Percentiles rank a stretch among this genome's conserved stretches.
Evolutionary conservation across 2,888 invertebrate genomes (phyloP).

Genomic region (Machimus atricapillus): DNA sequence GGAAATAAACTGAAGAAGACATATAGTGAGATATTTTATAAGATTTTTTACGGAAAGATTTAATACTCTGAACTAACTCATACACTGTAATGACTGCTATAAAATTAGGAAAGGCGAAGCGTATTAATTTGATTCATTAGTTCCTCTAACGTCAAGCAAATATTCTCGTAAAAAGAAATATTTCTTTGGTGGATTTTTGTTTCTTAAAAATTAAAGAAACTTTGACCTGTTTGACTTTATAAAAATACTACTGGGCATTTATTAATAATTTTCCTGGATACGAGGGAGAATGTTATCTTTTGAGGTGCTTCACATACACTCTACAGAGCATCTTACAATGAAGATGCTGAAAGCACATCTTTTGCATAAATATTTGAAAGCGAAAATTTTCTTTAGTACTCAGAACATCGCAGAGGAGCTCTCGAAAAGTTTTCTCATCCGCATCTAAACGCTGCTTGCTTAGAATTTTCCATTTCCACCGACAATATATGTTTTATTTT

Average conservation of each 20-base stretch:
- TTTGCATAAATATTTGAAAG: neutral
- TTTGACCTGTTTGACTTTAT: constrained; percentile 28
- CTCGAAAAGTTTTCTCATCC: neutral
- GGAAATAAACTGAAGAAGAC: neutral
- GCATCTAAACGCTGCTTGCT: neutral
- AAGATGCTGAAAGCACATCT: neutral
- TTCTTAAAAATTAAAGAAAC: constrained; percentile 18
- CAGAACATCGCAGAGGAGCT: neutral
- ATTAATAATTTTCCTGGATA: constrained; percentile 11
- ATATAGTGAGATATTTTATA: neutral
- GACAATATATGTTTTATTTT: constrained; percentile 28
- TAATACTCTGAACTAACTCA: neutral
- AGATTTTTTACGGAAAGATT: neutral
- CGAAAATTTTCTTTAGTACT: neutral
- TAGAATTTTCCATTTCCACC: constrained; percentile 35
- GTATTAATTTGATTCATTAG: constrained; percentile 21
- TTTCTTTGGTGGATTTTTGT: neutral
- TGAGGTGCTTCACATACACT: neutral
- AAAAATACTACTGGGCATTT: constrained; percentile 26
- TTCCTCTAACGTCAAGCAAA: neutral
- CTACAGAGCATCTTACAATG: neutral
- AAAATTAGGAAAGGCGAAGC: neutral
- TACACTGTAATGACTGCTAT: neutral
- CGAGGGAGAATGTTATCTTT: neutral
- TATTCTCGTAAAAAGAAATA: neutral